Conservation (phyloP, 2,797 vertebrate genomes). For the Masticophis lateralis region DNA sequence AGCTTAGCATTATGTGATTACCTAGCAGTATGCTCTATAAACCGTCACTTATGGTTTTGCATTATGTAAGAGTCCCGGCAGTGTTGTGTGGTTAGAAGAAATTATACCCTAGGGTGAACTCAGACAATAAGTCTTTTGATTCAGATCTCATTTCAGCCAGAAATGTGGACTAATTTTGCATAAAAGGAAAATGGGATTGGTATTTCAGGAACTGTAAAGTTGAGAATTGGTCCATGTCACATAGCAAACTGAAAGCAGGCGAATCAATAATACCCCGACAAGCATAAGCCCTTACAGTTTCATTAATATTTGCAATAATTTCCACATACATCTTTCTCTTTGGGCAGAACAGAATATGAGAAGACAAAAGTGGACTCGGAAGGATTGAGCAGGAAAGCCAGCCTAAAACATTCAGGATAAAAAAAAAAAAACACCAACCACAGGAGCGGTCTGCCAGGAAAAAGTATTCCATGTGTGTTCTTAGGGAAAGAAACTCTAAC, state of each 20-base stretch:
- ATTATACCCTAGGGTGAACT: not conserved
- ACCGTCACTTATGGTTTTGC: not conserved
- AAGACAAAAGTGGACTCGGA: not conserved
- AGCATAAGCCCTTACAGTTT: not conserved
- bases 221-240: not conserved
- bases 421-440: not conserved
- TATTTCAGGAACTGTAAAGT: not conserved
- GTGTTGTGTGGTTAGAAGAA: not conserved
- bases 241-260: not conserved
- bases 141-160: not conserved
- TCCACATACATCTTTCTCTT: not conserved
- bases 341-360: not conserved
- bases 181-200: not conserved
- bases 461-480: not conserved
- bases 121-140: not conserved
- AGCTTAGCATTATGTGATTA: not conserved
- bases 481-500: not conserved
- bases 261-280: not conserved
- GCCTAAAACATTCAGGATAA: not conserved
- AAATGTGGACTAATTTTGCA: not conserved
- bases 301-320: not conserved
- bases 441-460: not conserved
- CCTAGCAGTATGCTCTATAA: not conserved
- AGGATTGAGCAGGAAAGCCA: not conserved
- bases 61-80: not conserved